Percentiles rank a stretch among this genome's conserved stretches.
phyloP scores from a whole-genome alignment of 2,888 invertebrate species.

The Disparrhopalites patrizii region DNA sequence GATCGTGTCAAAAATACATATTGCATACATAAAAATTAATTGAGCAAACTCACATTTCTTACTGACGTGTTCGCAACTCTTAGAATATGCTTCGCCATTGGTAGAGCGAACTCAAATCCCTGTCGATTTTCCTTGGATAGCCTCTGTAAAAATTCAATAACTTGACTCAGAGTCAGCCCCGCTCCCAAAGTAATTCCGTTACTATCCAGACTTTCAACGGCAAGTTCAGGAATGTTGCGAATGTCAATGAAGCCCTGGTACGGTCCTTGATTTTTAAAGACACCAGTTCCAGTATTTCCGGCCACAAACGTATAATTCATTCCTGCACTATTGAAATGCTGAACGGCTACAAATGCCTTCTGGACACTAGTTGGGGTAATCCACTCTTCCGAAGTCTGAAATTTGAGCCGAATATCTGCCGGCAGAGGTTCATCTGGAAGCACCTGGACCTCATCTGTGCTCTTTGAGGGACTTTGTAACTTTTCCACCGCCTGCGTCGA shows the following conservation, averaged over 20 bases:
- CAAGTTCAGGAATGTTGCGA: slow-evolving; percentile 25
- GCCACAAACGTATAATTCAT: slow-evolving; percentile 61
- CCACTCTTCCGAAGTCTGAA: slow-evolving; percentile 37
- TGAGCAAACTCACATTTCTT: slow-evolving; percentile 61
- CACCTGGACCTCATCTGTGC: background rate
- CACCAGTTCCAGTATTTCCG: slow-evolving; percentile 68
- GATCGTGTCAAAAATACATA: background rate
- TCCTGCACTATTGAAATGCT: slow-evolving; percentile 46
- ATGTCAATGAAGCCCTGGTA: slow-evolving; percentile 31
- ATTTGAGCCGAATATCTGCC: background rate
- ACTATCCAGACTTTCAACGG: slow-evolving; percentile 13
- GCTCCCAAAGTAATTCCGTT: slow-evolving; percentile 55
- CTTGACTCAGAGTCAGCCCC: slow-evolving; percentile 58
- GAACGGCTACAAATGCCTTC: slow-evolving; percentile 59
- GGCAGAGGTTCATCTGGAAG: background rate
- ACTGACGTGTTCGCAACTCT: slow-evolving; percentile 67
- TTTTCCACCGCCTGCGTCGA: too few species aligned
- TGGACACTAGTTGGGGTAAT: slow-evolving; percentile 52
- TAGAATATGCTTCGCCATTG: slow-evolving; percentile 62
- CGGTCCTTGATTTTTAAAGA: slow-evolving; percentile 34
- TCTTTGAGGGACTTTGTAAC: background rate
- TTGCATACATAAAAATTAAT: background rate
- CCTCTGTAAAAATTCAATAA: slow-evolving; percentile 55
- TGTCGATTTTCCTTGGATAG: background rate
- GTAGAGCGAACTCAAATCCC: slow-evolving; percentile 59